Base-by-base conservation (phyloP, 2,113 vertebrate species). In the Sinocyclocheilus maitianheensis region DNA sequence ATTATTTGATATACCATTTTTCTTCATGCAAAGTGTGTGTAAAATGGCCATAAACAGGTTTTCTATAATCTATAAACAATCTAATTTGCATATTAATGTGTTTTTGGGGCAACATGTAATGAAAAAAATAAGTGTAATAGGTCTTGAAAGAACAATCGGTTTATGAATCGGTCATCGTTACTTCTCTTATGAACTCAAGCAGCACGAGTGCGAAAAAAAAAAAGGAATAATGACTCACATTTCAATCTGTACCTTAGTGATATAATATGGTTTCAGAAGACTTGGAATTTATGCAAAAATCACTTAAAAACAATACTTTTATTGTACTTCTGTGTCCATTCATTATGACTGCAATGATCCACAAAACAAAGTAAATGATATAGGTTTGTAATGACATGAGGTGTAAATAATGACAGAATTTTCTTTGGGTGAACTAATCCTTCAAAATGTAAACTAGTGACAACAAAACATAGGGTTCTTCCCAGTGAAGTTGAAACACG, bases 391-490 rank as follows among this genome's bases (percentile, higher is more conserved):
- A 71, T 4, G 8, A 71, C 30, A 37, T n/a, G 22, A 75, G 5
- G 20, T 24, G 40, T 43, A 46, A 75, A 75, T 40, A 22, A n/a
- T 75, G 40, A 75, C 1, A 22, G 72, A 46, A 65, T 14, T 26
- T 65, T 65, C 24, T 46, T 75, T 46, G 22, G n/a, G 20, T 24
- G 72, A 22, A 75, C 72, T 48, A 14, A n/a, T 48, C 43, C 30
- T 43, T 85, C 48, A 63, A 63, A 48, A 76, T 80, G 65, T 75
- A 72, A 84, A 88, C 37, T 69, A 43, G 84, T 81, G 48, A 77
- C 69, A 81, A 75, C 71, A 84, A 88, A 75, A 78, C 26, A 13
- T 3, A 16, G 13, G 13, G 22, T 81, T 82, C 80, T 7, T 82
- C 43, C 30, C 24, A 53, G 3, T 69, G 4, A 71, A 82, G 51